These are phyloP conservation scores for Odiellus spinosus DNA, from an alignment of 2,888 invertebrate genomes.

Conservation along the genomic window DNA sequence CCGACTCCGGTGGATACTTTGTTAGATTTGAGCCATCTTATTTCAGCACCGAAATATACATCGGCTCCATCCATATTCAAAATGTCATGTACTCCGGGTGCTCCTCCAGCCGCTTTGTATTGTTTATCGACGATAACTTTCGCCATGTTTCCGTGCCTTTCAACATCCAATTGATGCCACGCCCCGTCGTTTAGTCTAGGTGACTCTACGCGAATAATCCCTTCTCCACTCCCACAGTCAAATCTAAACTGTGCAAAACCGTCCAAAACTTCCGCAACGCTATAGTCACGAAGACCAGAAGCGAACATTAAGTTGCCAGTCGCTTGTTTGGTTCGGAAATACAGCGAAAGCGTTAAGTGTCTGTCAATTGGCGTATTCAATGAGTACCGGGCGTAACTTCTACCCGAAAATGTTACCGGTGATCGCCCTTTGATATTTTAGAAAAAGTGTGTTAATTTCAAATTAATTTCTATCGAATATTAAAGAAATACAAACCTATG, in stretches of 20 bases:
- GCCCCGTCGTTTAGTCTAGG: conserved; percentile 64
- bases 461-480: too few species aligned
- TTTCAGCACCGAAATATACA: conserved; percentile 32
- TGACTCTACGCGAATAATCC: conserved; percentile 56
- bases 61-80: conserved; percentile 54
- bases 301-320: conserved; percentile 72
- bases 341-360: conserved; percentile 1
- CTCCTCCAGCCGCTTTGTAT: conserved; percentile 46
- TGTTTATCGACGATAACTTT: conserved; percentile 60
- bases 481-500: conserved; percentile 42
- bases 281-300: conserved; percentile 72
- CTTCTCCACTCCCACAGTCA: conserved; percentile 82
- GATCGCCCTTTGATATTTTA: too few species aligned
- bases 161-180: conserved; percentile 62
- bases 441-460: too few species aligned
- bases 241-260: conserved; percentile 77
- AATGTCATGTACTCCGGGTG: conserved; percentile 63
- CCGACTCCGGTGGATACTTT: conserved; percentile 45
- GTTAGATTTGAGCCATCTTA: conserved; percentile 28
- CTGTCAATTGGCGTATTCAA: conserved; percentile 30
- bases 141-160: conserved; percentile 62
- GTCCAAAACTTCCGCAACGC: conserved; percentile 65
- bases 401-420: conserved; percentile 60
- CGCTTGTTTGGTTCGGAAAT: conserved; percentile 53
- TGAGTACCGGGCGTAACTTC: conserved; percentile 60